Evolutionary conservation across 2,113 vertebrate genomes (phyloP).

Genomic region (Aythya baeri): DNA sequence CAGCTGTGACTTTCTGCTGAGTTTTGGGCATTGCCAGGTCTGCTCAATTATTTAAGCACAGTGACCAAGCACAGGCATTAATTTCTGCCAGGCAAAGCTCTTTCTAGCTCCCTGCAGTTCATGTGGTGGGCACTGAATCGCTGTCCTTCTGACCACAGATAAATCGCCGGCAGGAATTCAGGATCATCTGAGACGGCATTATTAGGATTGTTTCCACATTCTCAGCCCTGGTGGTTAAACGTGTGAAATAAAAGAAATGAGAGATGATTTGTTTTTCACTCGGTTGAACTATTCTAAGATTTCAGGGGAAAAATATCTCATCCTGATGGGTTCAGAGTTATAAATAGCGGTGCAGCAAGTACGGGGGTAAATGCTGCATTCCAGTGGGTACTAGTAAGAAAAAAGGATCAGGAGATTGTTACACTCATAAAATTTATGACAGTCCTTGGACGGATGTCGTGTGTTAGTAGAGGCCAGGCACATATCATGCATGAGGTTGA

Average conservation of each 20-base stretch:
- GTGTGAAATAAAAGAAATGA: conserved; percentile 16
- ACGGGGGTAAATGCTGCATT: not conserved
- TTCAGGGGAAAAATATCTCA: not conserved
- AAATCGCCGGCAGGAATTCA: not conserved
- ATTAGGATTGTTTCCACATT: conserved; percentile 13
- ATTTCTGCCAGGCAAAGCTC: not conserved
- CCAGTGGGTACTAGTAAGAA: not conserved
- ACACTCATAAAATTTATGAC: conserved; percentile 10
- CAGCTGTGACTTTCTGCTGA: not conserved
- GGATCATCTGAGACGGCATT: not conserved
- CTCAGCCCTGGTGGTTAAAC: not conserved
- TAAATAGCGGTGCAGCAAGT: not conserved
- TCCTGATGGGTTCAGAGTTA: not conserved
- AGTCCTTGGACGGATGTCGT: not conserved
- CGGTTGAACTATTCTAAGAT: not conserved
- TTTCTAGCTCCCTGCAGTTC: not conserved
- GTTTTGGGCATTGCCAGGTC: not conserved
- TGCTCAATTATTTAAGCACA: not conserved
- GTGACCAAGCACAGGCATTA: not conserved
- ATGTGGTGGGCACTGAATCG: not conserved
- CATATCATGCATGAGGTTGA: not conserved
- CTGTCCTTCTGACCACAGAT: not conserved
- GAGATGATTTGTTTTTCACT: conserved; percentile 16
- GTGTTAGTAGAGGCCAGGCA: conserved; percentile 13
- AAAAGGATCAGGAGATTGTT: conserved; percentile 40